Evolutionary conservation across 1,140 invertebrate genomes (phyloP).

Genomic region (Drosophila bifasciata): DNA sequence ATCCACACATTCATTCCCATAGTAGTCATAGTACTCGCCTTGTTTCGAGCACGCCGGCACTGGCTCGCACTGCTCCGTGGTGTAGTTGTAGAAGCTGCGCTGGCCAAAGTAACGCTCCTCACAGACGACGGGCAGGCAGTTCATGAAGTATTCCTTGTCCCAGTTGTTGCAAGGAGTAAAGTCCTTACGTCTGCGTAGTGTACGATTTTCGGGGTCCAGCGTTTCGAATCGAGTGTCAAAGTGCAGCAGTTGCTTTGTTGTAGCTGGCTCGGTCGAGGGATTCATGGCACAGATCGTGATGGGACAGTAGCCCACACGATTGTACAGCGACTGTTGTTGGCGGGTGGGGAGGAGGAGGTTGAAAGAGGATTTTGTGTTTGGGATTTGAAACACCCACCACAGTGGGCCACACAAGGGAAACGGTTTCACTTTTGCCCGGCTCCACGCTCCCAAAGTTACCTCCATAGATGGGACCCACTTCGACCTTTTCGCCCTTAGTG

Average conservation of each 20-base stretch:
- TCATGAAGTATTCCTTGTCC: slow-evolving; percentile 70
- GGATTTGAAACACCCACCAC: slow-evolving; percentile 42
- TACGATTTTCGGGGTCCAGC: slow-evolving; percentile 54
- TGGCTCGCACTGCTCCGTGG: slow-evolving; percentile 55
- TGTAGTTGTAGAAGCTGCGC: slow-evolving; percentile 66
- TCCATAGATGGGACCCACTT: slow-evolving; percentile 54
- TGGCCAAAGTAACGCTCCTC: slow-evolving; percentile 77
- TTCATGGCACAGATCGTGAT: slow-evolving; percentile 53
- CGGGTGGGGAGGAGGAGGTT: background rate
- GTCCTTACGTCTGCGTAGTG: slow-evolving; percentile 45
- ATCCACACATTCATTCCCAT: slow-evolving; percentile 62
- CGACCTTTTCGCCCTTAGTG: slow-evolving; percentile 39
- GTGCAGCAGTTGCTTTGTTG: slow-evolving; percentile 44
- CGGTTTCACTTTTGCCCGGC: slow-evolving; percentile 55
- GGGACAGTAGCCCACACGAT: slow-evolving; percentile 74
- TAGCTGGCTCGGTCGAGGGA: slow-evolving; percentile 26
- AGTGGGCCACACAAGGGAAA: slow-evolving; percentile 76
- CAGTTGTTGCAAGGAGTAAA: slow-evolving; percentile 68
- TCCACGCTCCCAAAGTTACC: slow-evolving; percentile 66
- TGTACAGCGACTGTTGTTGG: slow-evolving; percentile 61
- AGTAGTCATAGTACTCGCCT: slow-evolving; percentile 56
- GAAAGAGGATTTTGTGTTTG: background rate
- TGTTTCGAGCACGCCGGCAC: slow-evolving; percentile 18
- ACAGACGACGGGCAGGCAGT: slow-evolving; percentile 73
- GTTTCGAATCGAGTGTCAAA: slow-evolving; percentile 74